Percentiles rank a stretch among this genome's conserved stretches.
These are phyloP conservation scores for Ceratitis capitata DNA, from an alignment of 1,140 invertebrate species.

Conservation along the genomic window DNA sequence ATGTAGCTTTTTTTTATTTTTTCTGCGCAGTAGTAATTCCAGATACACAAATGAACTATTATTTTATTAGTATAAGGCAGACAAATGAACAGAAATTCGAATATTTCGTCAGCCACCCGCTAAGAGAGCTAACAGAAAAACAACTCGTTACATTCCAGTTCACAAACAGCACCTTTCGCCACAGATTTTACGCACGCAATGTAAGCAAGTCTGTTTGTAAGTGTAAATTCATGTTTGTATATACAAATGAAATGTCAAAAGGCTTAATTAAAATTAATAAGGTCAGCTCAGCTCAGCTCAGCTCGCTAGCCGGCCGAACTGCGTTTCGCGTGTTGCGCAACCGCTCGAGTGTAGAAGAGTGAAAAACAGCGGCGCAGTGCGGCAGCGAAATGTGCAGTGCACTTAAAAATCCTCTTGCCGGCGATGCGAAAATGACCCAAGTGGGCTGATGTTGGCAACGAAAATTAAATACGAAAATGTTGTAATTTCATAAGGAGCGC, in stretches of 20 bases:
- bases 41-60: no score
- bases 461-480: not conserved
- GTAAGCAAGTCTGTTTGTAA: not conserved
- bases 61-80: no score
- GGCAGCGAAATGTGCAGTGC: not conserved
- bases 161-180: no score
- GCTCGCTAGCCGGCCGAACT: not conserved
- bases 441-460: not conserved
- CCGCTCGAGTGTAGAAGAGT: no score
- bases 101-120: not conserved
- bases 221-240: not conserved
- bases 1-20: no score
- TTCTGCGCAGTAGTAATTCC: no score
- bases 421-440: not conserved
- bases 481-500: not conserved
- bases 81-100: no score
- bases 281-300: not conserved
- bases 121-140: not conserved
- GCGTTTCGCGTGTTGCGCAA: not conserved
- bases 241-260: constrained; percentile 4
- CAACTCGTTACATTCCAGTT: no score
- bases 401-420: not conserved
- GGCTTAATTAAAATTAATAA: constrained; percentile 22
- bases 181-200: not conserved
- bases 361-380: not conserved